Conservation (phyloP, 2,113 vertebrate genomes). For the Rhinoderma darwinii region DNA sequence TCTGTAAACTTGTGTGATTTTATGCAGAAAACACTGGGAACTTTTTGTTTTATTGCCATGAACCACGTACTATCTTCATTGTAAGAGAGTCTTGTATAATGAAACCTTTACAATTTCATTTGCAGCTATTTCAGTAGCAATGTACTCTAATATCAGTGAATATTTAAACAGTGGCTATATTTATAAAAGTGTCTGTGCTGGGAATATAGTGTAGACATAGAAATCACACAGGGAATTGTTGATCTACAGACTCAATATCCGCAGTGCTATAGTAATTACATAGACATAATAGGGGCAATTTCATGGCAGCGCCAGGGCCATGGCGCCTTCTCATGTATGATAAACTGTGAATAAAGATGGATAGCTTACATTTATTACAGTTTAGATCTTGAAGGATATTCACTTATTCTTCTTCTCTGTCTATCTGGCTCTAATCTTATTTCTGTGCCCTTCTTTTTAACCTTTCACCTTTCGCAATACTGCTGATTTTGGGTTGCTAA, state of each 20-base stretch:
- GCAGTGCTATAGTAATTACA: slow-evolving; percentile 38
- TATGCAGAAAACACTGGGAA: not conserved
- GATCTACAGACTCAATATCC: slow-evolving; percentile 31
- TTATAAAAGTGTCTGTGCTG: slow-evolving; percentile 19
- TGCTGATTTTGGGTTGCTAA: slow-evolving; percentile 58
- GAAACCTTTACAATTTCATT: slow-evolving; percentile 8
- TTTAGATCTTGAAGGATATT: slow-evolving; percentile 56
- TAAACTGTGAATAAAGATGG: slow-evolving; percentile 56
- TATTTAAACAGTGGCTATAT: slow-evolving; percentile 37
- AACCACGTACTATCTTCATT: not conserved
- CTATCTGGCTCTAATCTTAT: slow-evolving; percentile 57
- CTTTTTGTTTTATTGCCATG: not conserved
- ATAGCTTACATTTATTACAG: slow-evolving; percentile 57
- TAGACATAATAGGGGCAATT: slow-evolving; percentile 55
- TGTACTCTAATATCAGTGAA: slow-evolving; percentile 14
- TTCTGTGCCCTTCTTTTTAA: slow-evolving; percentile 48
- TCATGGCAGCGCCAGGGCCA: slow-evolving; percentile 28
- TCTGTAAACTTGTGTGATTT: not conserved
- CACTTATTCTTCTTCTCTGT: slow-evolving; percentile 37
- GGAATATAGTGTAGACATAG: slow-evolving; percentile 24
- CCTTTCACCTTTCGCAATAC: slow-evolving; percentile 46
- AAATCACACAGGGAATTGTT: slow-evolving; percentile 38
- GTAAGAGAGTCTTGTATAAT: not conserved
- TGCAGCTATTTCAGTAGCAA: slow-evolving; percentile 3
- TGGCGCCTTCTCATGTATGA: slow-evolving; percentile 27